These are phyloP conservation scores for Tenrec ecaudatus DNA, from an alignment of 2,113 vertebrate genomes.

Conservation along the genomic window DNA sequence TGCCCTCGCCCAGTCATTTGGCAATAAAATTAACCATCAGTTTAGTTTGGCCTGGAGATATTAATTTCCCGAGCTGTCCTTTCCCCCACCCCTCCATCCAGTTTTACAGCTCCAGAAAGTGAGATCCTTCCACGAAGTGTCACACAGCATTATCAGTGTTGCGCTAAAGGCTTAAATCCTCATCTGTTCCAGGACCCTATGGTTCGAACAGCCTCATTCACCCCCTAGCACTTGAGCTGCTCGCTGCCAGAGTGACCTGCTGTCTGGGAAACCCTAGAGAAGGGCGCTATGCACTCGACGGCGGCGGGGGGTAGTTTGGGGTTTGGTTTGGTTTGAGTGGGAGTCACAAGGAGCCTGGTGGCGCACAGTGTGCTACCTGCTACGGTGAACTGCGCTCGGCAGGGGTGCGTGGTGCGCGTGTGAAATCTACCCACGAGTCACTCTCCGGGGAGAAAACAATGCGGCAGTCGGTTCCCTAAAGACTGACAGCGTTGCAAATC, in stretches of 20 bases:
- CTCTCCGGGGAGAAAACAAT: background rate
- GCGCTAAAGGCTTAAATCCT: background rate
- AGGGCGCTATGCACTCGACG: no score
- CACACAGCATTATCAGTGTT: background rate
- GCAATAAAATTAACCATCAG: background rate
- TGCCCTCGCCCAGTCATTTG: no score
- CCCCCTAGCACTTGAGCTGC: background rate
- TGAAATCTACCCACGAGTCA: background rate
- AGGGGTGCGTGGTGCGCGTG: no score
- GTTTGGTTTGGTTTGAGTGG: no score
- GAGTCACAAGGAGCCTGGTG: background rate
- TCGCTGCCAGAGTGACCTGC: no score
- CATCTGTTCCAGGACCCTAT: background rate
- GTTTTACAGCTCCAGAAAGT: background rate
- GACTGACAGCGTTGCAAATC: background rate
- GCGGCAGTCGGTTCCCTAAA: background rate
- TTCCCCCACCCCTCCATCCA: background rate
- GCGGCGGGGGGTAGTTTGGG: no score
- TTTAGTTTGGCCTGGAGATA: background rate
- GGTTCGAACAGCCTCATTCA: background rate
- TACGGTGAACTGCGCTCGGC: no score
- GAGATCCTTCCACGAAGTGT: background rate
- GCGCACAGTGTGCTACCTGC: no score
- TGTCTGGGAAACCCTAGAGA: no score
- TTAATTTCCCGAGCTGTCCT: background rate